Conservation (phyloP, 2,113 vertebrate genomes). For the Chionodraco myersi region DNA sequence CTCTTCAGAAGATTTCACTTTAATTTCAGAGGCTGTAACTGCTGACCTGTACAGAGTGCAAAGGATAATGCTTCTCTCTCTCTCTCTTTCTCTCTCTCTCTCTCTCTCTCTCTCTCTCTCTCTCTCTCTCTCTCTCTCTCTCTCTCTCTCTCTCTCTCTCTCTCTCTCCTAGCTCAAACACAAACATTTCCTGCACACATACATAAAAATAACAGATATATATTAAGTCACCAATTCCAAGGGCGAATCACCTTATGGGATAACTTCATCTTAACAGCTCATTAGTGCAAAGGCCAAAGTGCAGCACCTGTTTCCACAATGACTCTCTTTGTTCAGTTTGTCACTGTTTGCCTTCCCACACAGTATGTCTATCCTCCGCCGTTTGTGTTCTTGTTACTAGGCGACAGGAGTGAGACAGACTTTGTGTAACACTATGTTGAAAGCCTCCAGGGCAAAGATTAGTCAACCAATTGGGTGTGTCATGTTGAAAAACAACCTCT, state of each 20-base stretch:
- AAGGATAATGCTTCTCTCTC: not conserved
- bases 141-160: no score
- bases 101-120: no score
- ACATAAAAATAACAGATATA: not conserved
- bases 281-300: slow-evolving; percentile 36
- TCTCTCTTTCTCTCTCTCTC: not conserved
- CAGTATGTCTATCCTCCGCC: slow-evolving; percentile 23
- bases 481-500: slow-evolving; percentile 33
- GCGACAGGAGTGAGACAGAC: slow-evolving; percentile 55
- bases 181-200: slow-evolving; percentile 7
- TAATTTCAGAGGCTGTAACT: slow-evolving; percentile 24
- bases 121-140: no score
- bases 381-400: slow-evolving; percentile 65
- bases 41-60: slow-evolving; percentile 11
- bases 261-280: not conserved
- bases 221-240: not conserved
- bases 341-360: slow-evolving; percentile 63
- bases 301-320: slow-evolving; percentile 51
- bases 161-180: not conserved
- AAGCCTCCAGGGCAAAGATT: slow-evolving; percentile 62
- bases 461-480: slow-evolving; percentile 71
- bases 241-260: slow-evolving; percentile 2
- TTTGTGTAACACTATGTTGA: slow-evolving; percentile 36
- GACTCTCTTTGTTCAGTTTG: slow-evolving; percentile 63
- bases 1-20: slow-evolving; percentile 25